These are phyloP conservation scores for Elaphurus davidianus DNA, from an alignment of 2,113 vertebrate genomes.

Conservation along the genomic window DNA sequence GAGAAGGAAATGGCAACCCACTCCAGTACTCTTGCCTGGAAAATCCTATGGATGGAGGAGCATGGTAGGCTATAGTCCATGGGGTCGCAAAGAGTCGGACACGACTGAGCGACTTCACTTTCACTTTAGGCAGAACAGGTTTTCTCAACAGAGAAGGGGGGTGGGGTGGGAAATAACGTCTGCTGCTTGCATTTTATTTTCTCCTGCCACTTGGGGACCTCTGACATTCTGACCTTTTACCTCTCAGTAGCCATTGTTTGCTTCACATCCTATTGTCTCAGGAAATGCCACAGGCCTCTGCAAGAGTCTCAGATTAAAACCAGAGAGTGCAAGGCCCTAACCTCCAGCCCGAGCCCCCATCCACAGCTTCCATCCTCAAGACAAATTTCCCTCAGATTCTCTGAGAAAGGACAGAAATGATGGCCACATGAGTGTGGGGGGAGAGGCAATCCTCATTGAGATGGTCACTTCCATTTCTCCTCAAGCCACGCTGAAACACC, in stretches of 20 bases:
- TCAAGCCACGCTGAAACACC: background rate
- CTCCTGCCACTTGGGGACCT: too few species aligned
- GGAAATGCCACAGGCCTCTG: background rate
- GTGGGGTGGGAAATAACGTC: too few species aligned
- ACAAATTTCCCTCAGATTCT: background rate
- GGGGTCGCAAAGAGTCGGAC: too few species aligned
- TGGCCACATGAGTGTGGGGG: background rate
- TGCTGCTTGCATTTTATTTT: too few species aligned
- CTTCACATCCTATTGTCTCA: background rate
- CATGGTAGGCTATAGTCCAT: too few species aligned
- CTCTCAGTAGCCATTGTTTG: background rate
- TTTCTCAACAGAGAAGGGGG: too few species aligned
- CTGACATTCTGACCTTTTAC: too few species aligned
- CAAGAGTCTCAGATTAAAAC: background rate
- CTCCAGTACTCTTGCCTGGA: too few species aligned
- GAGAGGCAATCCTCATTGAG: background rate
- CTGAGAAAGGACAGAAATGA: background rate
- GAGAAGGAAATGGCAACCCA: too few species aligned
- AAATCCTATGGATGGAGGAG: too few species aligned
- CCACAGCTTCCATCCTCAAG: rapidly evolving
- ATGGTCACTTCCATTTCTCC: background rate
- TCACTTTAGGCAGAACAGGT: too few species aligned
- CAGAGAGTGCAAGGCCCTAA: background rate
- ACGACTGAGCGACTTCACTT: too few species aligned
- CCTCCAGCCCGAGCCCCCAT: background rate